Evolutionary conservation across 2,797 vertebrate species (phyloP), one percentile per base, ranked within the genome.

Genomic region (Lophius americanus): DNA sequence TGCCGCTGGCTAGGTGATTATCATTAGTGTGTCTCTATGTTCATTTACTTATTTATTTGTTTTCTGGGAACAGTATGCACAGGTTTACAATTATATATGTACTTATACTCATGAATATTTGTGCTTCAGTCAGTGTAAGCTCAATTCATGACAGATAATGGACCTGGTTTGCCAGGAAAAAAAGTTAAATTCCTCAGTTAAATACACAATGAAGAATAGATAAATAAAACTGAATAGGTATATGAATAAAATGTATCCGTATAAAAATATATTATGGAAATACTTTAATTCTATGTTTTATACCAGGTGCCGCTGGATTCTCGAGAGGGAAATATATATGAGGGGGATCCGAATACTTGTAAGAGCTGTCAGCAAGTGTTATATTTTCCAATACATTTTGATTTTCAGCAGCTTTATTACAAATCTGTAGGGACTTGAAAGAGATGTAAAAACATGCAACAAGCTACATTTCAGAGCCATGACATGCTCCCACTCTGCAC

Each of bases 361-460:
- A 7, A 39, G 0, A 23, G 36, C 32, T 68, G 58, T 52, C 57
- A 70, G n/a, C 55, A 23, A 56, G 38, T 64, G 37, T 46, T 14
- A 13, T 11, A 23, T 39, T n/a, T 48, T 55, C 65, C 1, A 49
- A 39, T 53, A 14, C 51, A 67, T 59, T 50, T 69, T 50, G 43
- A 68, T 62, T 68, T 64, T 73, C 7, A 76, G 49, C 46, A 52
- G 52, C 57, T 84, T 76, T 75, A 78, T 78, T 79, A 65, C 57
- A 32, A 80, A 60, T 72, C 68, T 65, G 56, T 8, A 44, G 60
- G 64, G 36, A 57, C 64, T 60, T 68, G 36, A 51, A 80, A 72
- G 60, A 79, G 56, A 71, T 32, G 41, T 70, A 60, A 66, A 68
- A 68, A 64, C 70, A 85, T 78, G 86, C 76, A 85, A 88, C 78